Percentiles rank a stretch among this genome's conserved stretches.
Evolutionary conservation across 23 tunicate species (phyloP).

Genomic region (Trididemnum clinides): DNA sequence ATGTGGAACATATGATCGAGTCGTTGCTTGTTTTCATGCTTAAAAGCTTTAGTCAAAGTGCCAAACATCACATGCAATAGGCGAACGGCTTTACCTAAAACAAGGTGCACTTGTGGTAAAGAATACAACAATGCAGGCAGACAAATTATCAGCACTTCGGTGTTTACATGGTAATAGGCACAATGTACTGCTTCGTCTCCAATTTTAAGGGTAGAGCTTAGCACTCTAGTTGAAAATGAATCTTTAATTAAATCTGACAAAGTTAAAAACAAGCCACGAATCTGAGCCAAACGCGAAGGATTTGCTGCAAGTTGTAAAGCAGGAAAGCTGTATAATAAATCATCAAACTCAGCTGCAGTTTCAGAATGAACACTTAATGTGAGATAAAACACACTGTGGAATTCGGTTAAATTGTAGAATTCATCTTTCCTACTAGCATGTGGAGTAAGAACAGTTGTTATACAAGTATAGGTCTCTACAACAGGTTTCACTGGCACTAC

Average conservation of each 20-base stretch:
- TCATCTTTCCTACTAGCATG: constrained; percentile 5
- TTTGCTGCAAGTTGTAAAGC: background rate
- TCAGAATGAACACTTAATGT: constrained; percentile 71
- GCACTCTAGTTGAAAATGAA: constrained; percentile 34
- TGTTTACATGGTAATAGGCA: constrained; percentile 45
- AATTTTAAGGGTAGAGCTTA: constrained; percentile 47
- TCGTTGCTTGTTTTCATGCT: constrained; percentile 61
- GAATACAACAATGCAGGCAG: constrained; percentile 50
- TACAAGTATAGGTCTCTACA: background rate
- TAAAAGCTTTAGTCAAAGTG: constrained; percentile 43
- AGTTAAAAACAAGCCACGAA: constrained; percentile 78
- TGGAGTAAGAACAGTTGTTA: constrained; percentile 17
- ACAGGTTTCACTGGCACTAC: background rate
- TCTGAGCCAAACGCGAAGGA: constrained; percentile 45
- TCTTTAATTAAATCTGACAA: constrained; percentile 69
- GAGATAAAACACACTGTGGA: constrained; percentile 53
- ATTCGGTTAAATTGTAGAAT: background rate
- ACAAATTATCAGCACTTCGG: constrained; percentile 68
- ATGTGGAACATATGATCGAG: constrained; percentile 71
- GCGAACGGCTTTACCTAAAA: constrained; percentile 35
- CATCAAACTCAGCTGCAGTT: constrained; percentile 76
- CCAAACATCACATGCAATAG: constrained; percentile 65
- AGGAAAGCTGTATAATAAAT: constrained; percentile 70
- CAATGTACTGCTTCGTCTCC: constrained; percentile 69
- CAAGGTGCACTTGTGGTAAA: constrained; percentile 48